Evolutionary conservation across 2,113 vertebrate genomes (phyloP).

Genomic region (Ibidorhyncha struthersii): DNA sequence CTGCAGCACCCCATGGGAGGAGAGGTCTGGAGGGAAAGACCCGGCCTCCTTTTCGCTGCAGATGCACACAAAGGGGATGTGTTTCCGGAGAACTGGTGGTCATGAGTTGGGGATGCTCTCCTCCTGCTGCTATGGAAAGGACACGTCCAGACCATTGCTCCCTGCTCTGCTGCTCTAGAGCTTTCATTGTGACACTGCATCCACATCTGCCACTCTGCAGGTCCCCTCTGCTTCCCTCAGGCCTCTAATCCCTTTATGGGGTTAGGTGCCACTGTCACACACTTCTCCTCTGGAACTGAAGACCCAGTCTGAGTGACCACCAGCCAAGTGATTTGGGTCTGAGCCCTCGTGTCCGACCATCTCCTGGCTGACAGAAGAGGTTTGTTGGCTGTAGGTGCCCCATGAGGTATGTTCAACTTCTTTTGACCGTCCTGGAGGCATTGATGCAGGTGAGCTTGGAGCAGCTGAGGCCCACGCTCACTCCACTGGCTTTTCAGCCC

Average conservation of each 20-base stretch:
- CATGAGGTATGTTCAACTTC: fast-evolving
- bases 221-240: background rate
- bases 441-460: background rate
- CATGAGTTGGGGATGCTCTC: fast-evolving
- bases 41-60: background rate
- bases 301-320: background rate
- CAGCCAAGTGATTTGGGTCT: background rate
- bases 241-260: background rate
- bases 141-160: background rate
- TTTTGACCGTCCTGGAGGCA: background rate
- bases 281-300: background rate
- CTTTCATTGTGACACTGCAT: background rate
- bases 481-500: background rate
- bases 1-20: background rate
- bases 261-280: background rate
- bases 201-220: background rate
- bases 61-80: fast-evolving
- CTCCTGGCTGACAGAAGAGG: background rate
- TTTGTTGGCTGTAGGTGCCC: background rate
- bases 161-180: background rate
- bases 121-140: background rate
- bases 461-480: background rate
- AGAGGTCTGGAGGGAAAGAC: background rate
- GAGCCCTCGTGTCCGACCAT: background rate
- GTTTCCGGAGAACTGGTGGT: fast-evolving